Evolutionary conservation across 2,113 vertebrate genomes (phyloP).

Genomic region (Urocolius indicus): DNA sequence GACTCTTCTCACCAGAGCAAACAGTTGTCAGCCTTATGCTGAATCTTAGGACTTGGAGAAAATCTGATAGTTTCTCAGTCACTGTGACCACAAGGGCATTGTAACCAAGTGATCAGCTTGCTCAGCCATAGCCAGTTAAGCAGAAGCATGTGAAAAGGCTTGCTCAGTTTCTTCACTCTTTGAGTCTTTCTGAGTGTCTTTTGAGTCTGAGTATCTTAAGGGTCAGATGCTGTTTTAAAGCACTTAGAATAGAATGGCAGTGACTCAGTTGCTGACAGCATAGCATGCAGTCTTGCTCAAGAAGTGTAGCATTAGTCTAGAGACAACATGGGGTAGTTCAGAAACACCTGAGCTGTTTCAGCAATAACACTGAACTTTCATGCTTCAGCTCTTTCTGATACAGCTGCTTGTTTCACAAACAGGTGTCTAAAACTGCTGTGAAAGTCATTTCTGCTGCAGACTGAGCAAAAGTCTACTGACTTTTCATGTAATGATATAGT

Average conservation of each 20-base stretch:
- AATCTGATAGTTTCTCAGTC: not conserved
- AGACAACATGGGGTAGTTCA: conserved; percentile 25
- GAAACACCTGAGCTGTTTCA: conserved; percentile 46
- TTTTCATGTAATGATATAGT: not conserved
- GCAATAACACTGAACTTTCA: conserved; percentile 35
- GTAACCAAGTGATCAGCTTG: not conserved
- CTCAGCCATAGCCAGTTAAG: not conserved
- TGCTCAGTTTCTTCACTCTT: not conserved
- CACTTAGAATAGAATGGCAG: not conserved
- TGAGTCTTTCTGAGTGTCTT: not conserved
- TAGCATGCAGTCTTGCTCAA: conserved; percentile 15
- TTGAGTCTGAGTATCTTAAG: not conserved
- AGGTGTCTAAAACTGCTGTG: conserved; percentile 43
- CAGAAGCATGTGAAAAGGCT: not conserved
- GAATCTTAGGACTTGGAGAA: not conserved
- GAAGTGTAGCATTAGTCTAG: not conserved
- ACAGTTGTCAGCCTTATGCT: not conserved
- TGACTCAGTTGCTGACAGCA: conserved; percentile 41
- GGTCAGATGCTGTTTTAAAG: conserved; percentile 20
- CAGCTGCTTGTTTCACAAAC: conserved; percentile 50
- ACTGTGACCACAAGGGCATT: not conserved
- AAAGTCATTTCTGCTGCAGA: conserved; percentile 39
- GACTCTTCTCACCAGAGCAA: not conserved
- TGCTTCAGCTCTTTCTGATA: conserved; percentile 53
- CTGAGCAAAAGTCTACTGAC: conserved; percentile 10